Evolutionary conservation across 2,797 vertebrate genomes (phyloP), one percentile per base, ranked within the genome.

Genomic region (Clarias pachynema): DNA sequence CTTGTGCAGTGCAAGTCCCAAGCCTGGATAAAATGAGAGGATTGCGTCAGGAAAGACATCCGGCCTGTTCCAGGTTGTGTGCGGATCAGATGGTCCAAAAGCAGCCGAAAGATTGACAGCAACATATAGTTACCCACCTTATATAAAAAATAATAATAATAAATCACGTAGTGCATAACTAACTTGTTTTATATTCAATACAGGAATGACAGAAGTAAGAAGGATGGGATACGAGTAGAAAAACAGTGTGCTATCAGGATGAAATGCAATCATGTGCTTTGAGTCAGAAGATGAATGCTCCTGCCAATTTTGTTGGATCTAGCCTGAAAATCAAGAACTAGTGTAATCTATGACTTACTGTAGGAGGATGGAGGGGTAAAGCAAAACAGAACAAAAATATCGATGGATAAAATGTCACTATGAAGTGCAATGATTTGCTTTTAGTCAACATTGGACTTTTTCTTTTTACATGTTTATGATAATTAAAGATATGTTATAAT

Each of bases 251-350:
- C n/a, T 66, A 65, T 80, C 59, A 18, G 79, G 18, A 31, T 49
- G 37, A 66, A 81, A 81, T 81, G 29, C 44, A 81, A 34, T 68
- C 63, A 68, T 81, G 63, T 68, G 62, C 40, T 69, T 34, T 68
- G 44, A 68, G 40, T 56, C 63, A 56, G 79, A 68, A 81, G 44
- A 81, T 68, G 4, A 69, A 81, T 68, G 79, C 34, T 81, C 16
- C 49, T 81, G 63, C 44, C 79, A 56, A 68, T 81, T 69, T 29
- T 34, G 79, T 69, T 81, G 63, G 26, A 80, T 80, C 78, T 65
- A 65, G 24, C 34, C 78, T 80, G 78, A 81, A 81, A 81, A 81
- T 65, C 44, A 68, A 49, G 60, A 80, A 29, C 12, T 68, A 49
- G 63, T 44, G 26, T 68, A 34, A 68, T 81, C 4, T 3, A 68